Conservation (phyloP, 2,888 invertebrate genomes). For the Pseudococcus jackbeardsleyi region DNA sequence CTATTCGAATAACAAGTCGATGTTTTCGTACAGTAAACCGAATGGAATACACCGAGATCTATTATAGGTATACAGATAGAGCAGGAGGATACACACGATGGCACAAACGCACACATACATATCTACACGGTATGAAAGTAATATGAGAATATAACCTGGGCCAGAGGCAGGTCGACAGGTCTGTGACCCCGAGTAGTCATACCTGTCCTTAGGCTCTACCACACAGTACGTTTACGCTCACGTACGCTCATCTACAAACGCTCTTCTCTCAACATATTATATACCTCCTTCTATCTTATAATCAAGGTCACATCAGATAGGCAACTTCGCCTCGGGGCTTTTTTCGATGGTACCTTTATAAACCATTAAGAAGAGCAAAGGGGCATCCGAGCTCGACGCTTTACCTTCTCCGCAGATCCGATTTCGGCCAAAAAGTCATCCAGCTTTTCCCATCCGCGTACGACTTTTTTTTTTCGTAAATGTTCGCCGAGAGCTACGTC, state of each 20-base stretch:
- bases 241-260: constrained; percentile 61
- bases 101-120: constrained; percentile 1
- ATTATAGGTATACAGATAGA: constrained; percentile 31
- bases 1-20: constrained; percentile 58
- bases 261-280: constrained; percentile 58
- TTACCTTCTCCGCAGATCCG: neutral
- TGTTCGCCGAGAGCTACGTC: neutral
- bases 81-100: neutral
- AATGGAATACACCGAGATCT: neutral
- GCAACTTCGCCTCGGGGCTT: constrained; percentile 52
- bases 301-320: constrained; percentile 63
- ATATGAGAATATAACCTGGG: constrained; percentile 65
- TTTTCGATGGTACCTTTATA: neutral
- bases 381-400: neutral
- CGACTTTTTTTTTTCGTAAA: neutral
- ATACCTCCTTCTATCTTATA: constrained; percentile 63
- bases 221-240: constrained; percentile 63
- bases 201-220: constrained; percentile 64
- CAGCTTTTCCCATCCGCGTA: neutral
- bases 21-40: constrained; percentile 27
- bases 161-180: constrained; percentile 66
- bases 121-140: constrained; percentile 52
- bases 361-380: neutral
- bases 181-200: constrained; percentile 65
- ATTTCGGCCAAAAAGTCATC: neutral